Evolutionary conservation across 1,140 invertebrate species (phyloP).

Genomic region (Cydia pomonella): DNA sequence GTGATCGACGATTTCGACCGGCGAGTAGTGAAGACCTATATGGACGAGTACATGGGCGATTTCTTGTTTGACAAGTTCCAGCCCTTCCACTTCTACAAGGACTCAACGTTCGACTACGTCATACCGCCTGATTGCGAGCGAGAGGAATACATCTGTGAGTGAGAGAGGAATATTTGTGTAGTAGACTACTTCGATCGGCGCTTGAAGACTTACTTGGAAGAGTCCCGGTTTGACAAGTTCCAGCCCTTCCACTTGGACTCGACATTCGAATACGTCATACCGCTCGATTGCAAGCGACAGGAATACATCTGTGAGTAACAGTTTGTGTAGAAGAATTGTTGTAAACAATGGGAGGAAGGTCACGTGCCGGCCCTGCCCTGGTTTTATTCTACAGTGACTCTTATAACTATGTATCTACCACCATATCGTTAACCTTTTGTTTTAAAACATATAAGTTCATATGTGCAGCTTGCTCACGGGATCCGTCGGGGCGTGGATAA

Average conservation of each 20-base stretch:
- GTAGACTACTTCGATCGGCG: neutral
- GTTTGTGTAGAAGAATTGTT: too few relatives aligned
- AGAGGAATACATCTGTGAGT: conserved; percentile 86
- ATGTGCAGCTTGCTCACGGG: too few relatives aligned
- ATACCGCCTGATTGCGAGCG: conserved; percentile 86
- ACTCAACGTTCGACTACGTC: conserved; percentile 88
- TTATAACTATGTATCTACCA: too few relatives aligned
- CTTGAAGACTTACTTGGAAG: too few relatives aligned
- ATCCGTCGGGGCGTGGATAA: too few relatives aligned
- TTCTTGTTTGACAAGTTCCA: conserved; percentile 95
- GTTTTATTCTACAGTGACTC: neutral
- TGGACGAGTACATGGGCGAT: conserved; percentile 96
- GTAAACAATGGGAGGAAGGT: neutral
- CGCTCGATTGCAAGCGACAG: too few relatives aligned
- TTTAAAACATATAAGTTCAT: too few relatives aligned
- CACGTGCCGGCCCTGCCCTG: too few relatives aligned
- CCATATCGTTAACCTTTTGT: neutral
- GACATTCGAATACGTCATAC: too few relatives aligned
- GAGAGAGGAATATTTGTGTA: neutral
- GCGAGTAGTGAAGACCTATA: conserved; percentile 91
- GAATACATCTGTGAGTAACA: too few relatives aligned
- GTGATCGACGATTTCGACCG: conserved; percentile 95
- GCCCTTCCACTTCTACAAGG: conserved; percentile 92
- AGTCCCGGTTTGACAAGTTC: too few relatives aligned
- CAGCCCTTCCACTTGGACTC: too few relatives aligned